Conservation (phyloP, 1,140 invertebrate species). For the Littorina saxatilis region DNA sequence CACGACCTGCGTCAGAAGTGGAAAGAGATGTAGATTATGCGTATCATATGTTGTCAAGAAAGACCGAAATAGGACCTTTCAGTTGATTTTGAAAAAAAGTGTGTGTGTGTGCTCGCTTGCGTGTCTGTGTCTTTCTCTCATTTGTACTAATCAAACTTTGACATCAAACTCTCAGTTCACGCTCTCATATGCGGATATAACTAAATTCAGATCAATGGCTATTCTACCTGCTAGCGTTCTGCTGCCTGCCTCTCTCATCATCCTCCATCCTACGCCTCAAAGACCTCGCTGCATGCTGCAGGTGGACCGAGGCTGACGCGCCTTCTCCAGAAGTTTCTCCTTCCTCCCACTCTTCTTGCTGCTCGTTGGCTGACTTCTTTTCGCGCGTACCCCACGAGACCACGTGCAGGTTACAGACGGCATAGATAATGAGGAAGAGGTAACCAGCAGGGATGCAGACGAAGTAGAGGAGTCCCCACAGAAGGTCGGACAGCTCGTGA, state of each 20-base stretch:
- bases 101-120: too few species aligned
- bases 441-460: conserved; percentile 66
- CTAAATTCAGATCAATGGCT: too few species aligned
- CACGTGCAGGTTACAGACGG: conserved; percentile 67
- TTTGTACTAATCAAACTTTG: too few species aligned
- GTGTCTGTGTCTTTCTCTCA: too few species aligned
- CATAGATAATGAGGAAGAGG: conserved; percentile 67
- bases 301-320: conserved; percentile 52
- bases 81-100: too few species aligned
- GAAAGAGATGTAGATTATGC: too few species aligned
- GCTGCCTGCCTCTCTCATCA: conserved; percentile 18
- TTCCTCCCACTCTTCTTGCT: conserved; percentile 30
- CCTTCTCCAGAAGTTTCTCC: conserved; percentile 39
- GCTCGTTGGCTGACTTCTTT: conserved; percentile 35
- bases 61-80: too few species aligned
- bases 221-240: conserved; percentile 10
- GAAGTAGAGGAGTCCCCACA: conserved; percentile 65
- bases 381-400: conserved; percentile 68
- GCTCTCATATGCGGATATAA: too few species aligned
- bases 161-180: too few species aligned
- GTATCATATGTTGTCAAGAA: too few species aligned
- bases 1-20: conserved; percentile 12
- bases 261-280: conserved; percentile 19
- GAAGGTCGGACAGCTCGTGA: conserved; percentile 60
- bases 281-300: conserved; percentile 48